These are phyloP conservation scores for Arctopsyche grandis DNA, from an alignment of 1,140 invertebrate genomes.

Conservation along the genomic window DNA sequence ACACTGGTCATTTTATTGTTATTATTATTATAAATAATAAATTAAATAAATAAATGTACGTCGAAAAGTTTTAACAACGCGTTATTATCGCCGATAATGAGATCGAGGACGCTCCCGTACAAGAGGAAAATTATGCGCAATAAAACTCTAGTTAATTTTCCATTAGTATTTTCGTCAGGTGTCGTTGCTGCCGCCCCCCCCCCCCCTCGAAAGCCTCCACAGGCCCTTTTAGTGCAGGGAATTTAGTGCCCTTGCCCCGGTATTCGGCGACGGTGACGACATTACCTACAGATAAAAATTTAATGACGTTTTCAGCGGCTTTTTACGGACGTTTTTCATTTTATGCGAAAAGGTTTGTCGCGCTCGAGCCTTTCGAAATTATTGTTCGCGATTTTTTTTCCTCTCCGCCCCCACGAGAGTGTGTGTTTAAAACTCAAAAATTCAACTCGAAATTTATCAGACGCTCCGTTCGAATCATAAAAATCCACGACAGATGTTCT, in stretches of 20 bases:
- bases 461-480: too few relatives aligned
- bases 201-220: neutral
- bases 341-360: slow-evolving; percentile 43
- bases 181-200: neutral
- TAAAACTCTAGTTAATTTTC: slow-evolving; percentile 38
- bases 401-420: too few relatives aligned
- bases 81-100: too few relatives aligned
- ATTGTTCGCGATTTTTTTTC: slow-evolving; percentile 1
- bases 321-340: slow-evolving; percentile 42
- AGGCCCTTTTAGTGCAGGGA: slow-evolving; percentile 14
- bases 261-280: slow-evolving; percentile 27
- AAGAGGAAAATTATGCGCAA: neutral
- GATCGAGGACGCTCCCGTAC: neutral
- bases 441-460: too few relatives aligned
- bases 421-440: too few relatives aligned
- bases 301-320: slow-evolving; percentile 43
- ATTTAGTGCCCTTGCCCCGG: slow-evolving; percentile 33
- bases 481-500: too few relatives aligned
- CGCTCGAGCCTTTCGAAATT: neutral
- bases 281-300: slow-evolving; percentile 45
- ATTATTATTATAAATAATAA: too few relatives aligned
- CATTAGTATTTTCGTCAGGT: slow-evolving; percentile 43
- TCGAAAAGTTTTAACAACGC: too few relatives aligned
- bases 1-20: too few relatives aligned
- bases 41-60: too few relatives aligned